Base-by-base conservation (phyloP, 1,140 invertebrate species). In the Trigoniulus corallinus region DNA sequence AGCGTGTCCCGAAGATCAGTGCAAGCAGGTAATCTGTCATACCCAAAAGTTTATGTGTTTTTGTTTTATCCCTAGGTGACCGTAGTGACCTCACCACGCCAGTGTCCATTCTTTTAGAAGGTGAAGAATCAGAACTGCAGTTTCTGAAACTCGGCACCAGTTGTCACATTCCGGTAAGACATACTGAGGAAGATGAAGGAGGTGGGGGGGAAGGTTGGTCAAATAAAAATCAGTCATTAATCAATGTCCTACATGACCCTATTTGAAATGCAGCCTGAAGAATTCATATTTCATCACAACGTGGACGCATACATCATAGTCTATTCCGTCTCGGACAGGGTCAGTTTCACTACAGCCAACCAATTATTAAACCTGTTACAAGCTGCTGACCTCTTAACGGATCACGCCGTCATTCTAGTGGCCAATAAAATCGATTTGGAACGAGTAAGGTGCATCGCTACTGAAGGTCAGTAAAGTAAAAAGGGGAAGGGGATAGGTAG, bases 381-480 rank as follows among this genome's bases (percentile, higher is more conserved):
- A 58, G 82, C 85, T 61, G 74, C 75, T 58, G 83, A 85, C 59
- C 69, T 86, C 53, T 69, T 84, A 21, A 69, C 82, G 24, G 72
- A 74, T 1, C 71, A 81, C 57, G 81, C 89, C 0, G 78, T 86
- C 34, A 83, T 97, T 53, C 67, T 97, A 27, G 89, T 92, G 3
- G 93, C 79, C n/a, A 97, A 97, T 68, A 97, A 97, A 72, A 83
- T 88, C 49, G 93, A 97, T 67, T 74, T 97, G 57, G 93, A 88
- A 23, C 72, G 93, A 54, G 88, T 84, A 61, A 74, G 89, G 62
- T 79, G 82, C 20, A 84, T 96, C 15, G 82, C 84, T 18, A 78
- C 82, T 22, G 83, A 92, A 76, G 92, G 89, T 94, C 69, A 72
- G 61, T 20, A 45, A 1, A 26, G 29, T 12, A 12, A 39, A 10